Evolutionary conservation across 2,797 vertebrate genomes (phyloP).

Genomic region (Chloroceryle inda): DNA sequence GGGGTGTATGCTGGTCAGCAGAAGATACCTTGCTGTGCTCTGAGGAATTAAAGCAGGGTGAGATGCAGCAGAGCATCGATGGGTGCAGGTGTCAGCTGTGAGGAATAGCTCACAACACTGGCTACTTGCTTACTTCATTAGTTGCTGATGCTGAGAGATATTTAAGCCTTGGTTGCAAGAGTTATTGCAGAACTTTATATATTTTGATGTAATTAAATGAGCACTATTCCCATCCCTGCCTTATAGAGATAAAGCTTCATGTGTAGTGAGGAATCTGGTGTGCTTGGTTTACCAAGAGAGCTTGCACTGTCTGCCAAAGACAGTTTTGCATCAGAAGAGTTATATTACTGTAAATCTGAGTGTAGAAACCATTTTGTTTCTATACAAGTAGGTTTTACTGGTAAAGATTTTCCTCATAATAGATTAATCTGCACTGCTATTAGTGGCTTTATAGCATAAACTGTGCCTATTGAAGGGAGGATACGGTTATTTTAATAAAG

Average conservation of each 20-base stretch:
- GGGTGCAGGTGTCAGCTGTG: neutral
- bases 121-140: neutral
- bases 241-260: neutral
- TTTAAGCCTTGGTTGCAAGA: neutral
- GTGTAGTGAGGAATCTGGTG: fast-evolving
- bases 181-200: neutral
- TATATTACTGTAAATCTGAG: neutral
- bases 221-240: neutral
- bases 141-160: neutral
- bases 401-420: neutral
- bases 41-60: neutral
- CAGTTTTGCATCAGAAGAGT: neutral
- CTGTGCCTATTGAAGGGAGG: neutral
- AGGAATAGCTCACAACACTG: fast-evolving
- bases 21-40: neutral
- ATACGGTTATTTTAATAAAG: neutral
- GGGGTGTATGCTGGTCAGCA: neutral
- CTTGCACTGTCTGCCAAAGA: neutral
- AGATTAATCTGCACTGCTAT: neutral
- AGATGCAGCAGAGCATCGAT: neutral
- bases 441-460: neutral
- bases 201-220: neutral
- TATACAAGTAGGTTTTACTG: neutral
- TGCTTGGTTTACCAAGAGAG: neutral
- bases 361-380: neutral